A percentile compares a stretch with the other conserved stretches of the same genome.
phyloP scores from a whole-genome alignment of 2,888 invertebrate species.

The Diabrotica balteata region DNA sequence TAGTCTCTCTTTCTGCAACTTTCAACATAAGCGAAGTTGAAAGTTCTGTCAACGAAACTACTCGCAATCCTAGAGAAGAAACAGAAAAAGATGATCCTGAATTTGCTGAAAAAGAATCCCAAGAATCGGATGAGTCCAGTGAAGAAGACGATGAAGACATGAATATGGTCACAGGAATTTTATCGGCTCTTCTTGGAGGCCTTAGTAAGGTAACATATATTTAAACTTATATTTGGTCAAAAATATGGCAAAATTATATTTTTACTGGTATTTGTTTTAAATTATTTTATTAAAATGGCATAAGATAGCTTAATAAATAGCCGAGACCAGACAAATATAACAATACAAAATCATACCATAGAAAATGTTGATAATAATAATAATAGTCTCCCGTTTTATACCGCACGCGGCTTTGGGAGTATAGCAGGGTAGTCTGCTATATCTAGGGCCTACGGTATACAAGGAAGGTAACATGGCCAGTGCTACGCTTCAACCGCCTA shows the following conservation, averaged over 20 bases:
- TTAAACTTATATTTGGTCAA: too few relatives aligned
- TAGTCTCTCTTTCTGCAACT: background rate
- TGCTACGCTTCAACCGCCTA: too few relatives aligned
- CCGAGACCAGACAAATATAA: too few relatives aligned
- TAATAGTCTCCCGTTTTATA: too few relatives aligned
- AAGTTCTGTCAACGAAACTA: slow-evolving; percentile 15
- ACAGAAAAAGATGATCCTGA: slow-evolving; percentile 37
- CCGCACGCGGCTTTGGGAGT: too few relatives aligned
- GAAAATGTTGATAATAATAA: too few relatives aligned
- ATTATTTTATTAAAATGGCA: background rate
- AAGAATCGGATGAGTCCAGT: slow-evolving; percentile 33
- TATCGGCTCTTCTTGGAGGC: slow-evolving; percentile 58
- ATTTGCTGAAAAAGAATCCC: slow-evolving; percentile 30
- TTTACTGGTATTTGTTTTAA: background rate
- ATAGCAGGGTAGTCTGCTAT: too few relatives aligned
- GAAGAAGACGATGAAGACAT: slow-evolving; percentile 45
- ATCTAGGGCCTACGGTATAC: too few relatives aligned
- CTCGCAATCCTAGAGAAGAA: slow-evolving; percentile 41
- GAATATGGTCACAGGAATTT: slow-evolving; percentile 55
- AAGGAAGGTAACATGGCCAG: too few relatives aligned
- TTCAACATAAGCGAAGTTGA: slow-evolving; percentile 14
- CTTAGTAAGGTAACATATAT: slow-evolving; percentile 53
- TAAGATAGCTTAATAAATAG: background rate
- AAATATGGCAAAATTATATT: too few relatives aligned
- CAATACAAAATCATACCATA: too few relatives aligned